A percentile compares a stretch with the other conserved stretches of the same genome.
phyloP scores from a whole-genome alignment of 2,797 vertebrate genomes.

The Micropoecilia bifurca region DNA sequence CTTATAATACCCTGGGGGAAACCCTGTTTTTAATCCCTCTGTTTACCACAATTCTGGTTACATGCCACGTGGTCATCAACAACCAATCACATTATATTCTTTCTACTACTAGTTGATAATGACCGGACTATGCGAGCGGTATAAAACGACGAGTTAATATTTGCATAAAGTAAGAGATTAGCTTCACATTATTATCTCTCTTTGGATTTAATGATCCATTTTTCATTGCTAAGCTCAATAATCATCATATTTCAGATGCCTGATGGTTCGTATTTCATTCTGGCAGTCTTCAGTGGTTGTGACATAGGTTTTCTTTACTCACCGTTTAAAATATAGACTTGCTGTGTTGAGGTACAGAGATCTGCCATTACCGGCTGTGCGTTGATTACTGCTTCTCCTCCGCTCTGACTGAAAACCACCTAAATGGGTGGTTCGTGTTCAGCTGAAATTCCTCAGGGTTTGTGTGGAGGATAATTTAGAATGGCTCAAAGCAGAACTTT shows the following conservation, averaged over 20 bases:
- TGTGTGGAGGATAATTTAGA: slow-evolving; percentile 57
- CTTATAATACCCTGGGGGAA: no score
- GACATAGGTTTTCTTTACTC: slow-evolving; percentile 51
- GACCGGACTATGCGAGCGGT: not conserved
- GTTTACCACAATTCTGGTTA: not conserved
- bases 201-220: not conserved
- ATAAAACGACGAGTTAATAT: not conserved
- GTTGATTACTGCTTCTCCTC: slow-evolving; percentile 53
- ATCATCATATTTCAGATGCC: not conserved
- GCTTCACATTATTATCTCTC: not conserved
- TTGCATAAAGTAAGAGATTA: not conserved
- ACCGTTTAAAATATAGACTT: slow-evolving; percentile 46
- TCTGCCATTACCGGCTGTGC: slow-evolving; percentile 56
- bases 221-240: not conserved
- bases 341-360: slow-evolving; percentile 30
- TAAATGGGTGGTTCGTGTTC: slow-evolving; percentile 61
- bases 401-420: slow-evolving; percentile 50
- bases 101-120: not conserved
- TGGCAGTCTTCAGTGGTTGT: slow-evolving; percentile 18
- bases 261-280: slow-evolving; percentile 29
- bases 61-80: not conserved
- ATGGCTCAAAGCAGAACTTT: slow-evolving; percentile 17
- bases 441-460: slow-evolving; percentile 38
- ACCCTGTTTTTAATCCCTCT: not conserved
- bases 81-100: not conserved